Percentiles rank a stretch among this genome's conserved stretches.
Conservation (phyloP, 2,113 vertebrate genomes). For the Capreolus pygargus region DNA sequence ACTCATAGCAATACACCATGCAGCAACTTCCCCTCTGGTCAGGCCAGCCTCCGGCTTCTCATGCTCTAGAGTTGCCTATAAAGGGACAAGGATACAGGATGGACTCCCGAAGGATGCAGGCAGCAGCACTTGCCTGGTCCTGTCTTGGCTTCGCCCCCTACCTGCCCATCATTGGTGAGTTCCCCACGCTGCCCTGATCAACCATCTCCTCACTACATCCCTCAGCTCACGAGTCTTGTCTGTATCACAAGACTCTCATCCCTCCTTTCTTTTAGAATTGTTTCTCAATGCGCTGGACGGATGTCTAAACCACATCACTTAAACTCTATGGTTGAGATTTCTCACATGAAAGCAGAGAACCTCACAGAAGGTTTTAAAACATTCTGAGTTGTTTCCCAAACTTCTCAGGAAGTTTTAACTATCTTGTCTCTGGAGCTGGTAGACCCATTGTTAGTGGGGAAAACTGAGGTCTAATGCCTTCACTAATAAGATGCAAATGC, state of each 20-base stretch:
- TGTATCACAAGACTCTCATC: conserved; percentile 51
- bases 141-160: not conserved
- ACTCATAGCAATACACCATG: not conserved
- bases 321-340: not conserved
- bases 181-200: not conserved
- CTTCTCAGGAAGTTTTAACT: not conserved
- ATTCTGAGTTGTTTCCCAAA: not conserved
- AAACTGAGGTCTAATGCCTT: not conserved
- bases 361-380: not conserved
- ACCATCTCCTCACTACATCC: not conserved
- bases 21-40: conserved; percentile 28
- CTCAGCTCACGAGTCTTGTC: conserved; percentile 47
- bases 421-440: not conserved
- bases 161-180: not conserved
- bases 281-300: not conserved
- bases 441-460: not conserved
- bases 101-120: not conserved
- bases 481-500: not conserved
- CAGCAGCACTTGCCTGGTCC: not conserved
- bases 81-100: not conserved
- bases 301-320: not conserved
- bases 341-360: not conserved
- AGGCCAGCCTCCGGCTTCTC: not conserved
- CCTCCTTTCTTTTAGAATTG: not conserved
- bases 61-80: not conserved